Evolutionary conservation across 2,797 vertebrate species (phyloP).

Genomic region (Loris lydekkerianus): DNA sequence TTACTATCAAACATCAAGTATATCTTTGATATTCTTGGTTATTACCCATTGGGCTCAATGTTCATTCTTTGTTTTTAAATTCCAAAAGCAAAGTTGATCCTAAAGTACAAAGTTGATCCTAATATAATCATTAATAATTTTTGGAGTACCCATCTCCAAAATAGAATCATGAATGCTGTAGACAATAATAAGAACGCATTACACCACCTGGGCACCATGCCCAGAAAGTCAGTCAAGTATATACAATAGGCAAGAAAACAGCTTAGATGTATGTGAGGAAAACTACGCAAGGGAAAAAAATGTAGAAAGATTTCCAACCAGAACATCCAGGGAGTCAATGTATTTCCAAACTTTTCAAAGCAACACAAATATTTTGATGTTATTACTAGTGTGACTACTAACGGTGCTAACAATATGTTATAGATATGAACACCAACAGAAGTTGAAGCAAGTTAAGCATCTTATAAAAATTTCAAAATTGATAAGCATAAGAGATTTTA

Average conservation of each 20-base stretch:
- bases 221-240: conserved; percentile 77
- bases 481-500: conserved; percentile 41
- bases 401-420: conserved; percentile 53
- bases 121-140: conserved; percentile 82
- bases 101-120: conserved; percentile 70
- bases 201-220: conserved; percentile 78
- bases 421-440: conserved; percentile 48
- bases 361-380: conserved; percentile 80
- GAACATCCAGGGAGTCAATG: conserved; percentile 64
- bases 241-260: conserved; percentile 73
- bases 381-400: conserved; percentile 62
- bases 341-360: conserved; percentile 53
- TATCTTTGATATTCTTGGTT: conserved; percentile 65
- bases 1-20: conserved; percentile 11
- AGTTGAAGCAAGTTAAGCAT: conserved; percentile 22
- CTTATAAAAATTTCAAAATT: conserved; percentile 62
- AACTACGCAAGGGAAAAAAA: conserved; percentile 71
- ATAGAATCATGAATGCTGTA: conserved; percentile 65
- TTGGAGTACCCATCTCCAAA: conserved; percentile 67
- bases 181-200: conserved; percentile 75
- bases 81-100: conserved; percentile 70
- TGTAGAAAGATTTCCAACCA: conserved; percentile 66
- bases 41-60: conserved; percentile 58
- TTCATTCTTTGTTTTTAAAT: conserved; percentile 78
- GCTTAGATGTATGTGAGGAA: conserved; percentile 31